Conservation (phyloP, 1,140 invertebrate species). For the Antheraea pernyi region DNA sequence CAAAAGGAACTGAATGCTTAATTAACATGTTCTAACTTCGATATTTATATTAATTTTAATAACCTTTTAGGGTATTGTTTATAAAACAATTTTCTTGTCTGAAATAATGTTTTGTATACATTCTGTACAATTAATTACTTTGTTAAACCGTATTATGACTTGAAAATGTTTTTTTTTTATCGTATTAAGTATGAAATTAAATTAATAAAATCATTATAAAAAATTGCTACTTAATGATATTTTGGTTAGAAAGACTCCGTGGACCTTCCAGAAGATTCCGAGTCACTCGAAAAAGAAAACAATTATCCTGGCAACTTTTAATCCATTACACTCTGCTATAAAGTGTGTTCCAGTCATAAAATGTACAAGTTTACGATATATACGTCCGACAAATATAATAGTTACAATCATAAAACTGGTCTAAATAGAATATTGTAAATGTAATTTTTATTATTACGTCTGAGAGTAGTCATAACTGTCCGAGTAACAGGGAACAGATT, state of each 20-base stretch:
- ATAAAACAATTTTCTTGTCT: too few relatives aligned
- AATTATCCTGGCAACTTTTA: constrained; percentile 11
- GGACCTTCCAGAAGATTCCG: not conserved
- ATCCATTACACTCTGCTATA: constrained; percentile 36
- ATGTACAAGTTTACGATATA: constrained; percentile 42
- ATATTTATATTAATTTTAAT: too few relatives aligned
- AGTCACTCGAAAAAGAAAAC: not conserved
- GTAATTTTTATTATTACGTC: constrained; percentile 3
- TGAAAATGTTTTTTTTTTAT: too few relatives aligned
- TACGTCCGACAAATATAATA: constrained; percentile 36
- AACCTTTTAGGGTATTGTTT: too few relatives aligned
- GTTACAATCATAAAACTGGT: constrained; percentile 36
- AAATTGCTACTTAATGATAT: not conserved
- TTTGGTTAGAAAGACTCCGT: not conserved
- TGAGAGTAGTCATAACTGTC: not conserved
- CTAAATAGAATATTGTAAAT: constrained; percentile 35
- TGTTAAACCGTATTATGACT: too few relatives aligned
- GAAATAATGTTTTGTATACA: too few relatives aligned
- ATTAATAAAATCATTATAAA: too few relatives aligned
- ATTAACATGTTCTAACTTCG: too few relatives aligned
- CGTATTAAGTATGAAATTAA: too few relatives aligned
- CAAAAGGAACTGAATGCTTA: too few relatives aligned
- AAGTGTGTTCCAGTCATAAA: constrained; percentile 45
- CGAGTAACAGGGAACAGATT: not conserved
- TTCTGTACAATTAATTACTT: too few relatives aligned